Conservation (phyloP, 2,113 vertebrate genomes). For the Eudyptes chrysolophus region DNA sequence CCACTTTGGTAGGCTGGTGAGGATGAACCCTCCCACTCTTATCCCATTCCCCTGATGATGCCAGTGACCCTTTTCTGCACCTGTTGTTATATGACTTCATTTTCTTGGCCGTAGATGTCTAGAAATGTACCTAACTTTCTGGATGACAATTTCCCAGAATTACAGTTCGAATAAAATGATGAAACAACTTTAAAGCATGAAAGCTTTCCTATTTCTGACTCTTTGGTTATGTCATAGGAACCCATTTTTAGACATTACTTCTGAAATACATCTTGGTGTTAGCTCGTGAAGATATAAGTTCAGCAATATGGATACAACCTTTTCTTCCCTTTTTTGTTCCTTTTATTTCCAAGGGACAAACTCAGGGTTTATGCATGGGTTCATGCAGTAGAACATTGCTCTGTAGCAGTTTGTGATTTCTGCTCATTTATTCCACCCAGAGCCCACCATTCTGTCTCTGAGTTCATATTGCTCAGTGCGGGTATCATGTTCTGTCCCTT, state of each 20-base stretch:
- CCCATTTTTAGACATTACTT: background rate
- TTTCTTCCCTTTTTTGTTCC: background rate
- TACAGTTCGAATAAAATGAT: background rate
- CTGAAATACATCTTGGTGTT: background rate
- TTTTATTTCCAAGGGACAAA: background rate
- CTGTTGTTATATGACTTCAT: background rate
- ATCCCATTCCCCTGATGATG: background rate
- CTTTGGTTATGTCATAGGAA: background rate
- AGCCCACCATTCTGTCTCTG: background rate
- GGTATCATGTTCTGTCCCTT: background rate
- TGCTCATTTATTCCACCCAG: background rate
- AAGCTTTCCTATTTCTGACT: background rate
- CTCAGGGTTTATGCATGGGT: fast-evolving
- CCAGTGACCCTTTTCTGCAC: background rate
- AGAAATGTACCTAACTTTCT: background rate
- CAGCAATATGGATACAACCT: background rate
- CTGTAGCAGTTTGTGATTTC: background rate
- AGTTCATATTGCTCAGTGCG: background rate
- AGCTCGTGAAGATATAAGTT: background rate
- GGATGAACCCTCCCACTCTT: background rate
- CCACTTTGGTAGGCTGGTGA: background rate
- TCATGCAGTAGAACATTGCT: background rate
- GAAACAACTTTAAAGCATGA: background rate
- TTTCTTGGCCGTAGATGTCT: background rate
- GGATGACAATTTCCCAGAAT: background rate